Evolutionary conservation across 1,140 invertebrate species (phyloP).

Genomic region (Nymphalis io): DNA sequence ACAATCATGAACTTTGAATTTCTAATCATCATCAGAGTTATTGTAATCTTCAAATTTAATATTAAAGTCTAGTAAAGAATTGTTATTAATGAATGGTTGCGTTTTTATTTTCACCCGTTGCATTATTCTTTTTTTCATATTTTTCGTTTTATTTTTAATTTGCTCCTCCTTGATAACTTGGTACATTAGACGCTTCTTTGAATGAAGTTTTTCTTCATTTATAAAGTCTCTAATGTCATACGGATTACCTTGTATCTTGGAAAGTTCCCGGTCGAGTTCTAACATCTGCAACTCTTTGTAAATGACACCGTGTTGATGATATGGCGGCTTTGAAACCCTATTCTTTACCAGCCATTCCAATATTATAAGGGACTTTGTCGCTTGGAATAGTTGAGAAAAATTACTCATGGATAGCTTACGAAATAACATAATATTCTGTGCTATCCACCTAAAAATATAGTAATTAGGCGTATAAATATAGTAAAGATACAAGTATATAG

Average conservation of each 20-base stretch:
- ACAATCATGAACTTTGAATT: neutral
- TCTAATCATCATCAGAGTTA: constrained; percentile 22
- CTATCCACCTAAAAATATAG: constrained; percentile 56
- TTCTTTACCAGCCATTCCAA: constrained; percentile 48
- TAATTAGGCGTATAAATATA: neutral
- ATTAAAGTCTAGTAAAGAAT: constrained; percentile 14
- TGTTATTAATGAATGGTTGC: constrained; percentile 27
- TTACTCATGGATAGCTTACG: constrained; percentile 35
- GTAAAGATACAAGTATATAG: no score
- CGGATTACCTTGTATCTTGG: constrained; percentile 44
- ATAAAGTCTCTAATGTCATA: constrained; percentile 64
- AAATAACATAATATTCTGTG: constrained; percentile 49
- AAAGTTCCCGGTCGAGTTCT: constrained; percentile 45
- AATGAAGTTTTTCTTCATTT: constrained; percentile 30
- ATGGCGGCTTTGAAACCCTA: constrained; percentile 30
- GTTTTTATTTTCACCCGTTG: neutral
- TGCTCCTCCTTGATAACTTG: constrained; percentile 8
- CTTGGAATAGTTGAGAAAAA: constrained; percentile 46
- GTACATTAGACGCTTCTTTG: constrained; percentile 45
- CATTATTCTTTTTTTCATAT: neutral
- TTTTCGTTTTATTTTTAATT: constrained; percentile 15
- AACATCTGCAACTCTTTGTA: constrained; percentile 34
- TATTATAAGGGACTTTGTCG: constrained; percentile 47
- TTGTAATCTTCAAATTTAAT: constrained; percentile 11
- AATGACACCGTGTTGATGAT: neutral